phyloP scores from a whole-genome alignment of 2,113 vertebrate species.

The Clarias magur region DNA sequence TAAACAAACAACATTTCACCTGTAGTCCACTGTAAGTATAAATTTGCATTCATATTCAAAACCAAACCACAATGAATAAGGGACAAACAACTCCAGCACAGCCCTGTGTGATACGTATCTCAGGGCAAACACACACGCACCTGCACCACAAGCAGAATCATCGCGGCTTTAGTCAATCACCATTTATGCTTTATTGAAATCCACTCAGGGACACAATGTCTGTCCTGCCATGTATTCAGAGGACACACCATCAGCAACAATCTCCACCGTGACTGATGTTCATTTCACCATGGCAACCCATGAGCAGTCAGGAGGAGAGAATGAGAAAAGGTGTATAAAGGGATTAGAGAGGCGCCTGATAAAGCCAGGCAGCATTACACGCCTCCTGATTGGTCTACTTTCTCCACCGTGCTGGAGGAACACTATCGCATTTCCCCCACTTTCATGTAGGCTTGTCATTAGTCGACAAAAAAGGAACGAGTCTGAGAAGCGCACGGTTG shows the following conservation, averaged over 20 bases:
- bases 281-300: conserved; percentile 35
- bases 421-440: not conserved
- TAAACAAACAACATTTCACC: not conserved
- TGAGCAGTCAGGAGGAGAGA: conserved; percentile 20
- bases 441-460: not conserved
- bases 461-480: not conserved
- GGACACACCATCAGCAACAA: conserved; percentile 2
- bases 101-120: not conserved
- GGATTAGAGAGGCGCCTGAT: not conserved
- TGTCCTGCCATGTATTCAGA: conserved; percentile 1
- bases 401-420: not conserved
- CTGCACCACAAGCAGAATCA: not conserved
- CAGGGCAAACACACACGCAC: not conserved
- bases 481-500: not conserved
- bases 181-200: not conserved
- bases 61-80: not conserved
- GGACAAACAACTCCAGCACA: not conserved
- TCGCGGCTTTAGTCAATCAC: not conserved
- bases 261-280: not conserved
- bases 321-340: conserved; percentile 48
- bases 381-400: not conserved
- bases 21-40: not conserved
- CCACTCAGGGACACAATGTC: not conserved
- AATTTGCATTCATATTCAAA: not conserved
- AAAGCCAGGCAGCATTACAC: not conserved